phyloP scores from a whole-genome alignment of 2,888 invertebrate species.

The Pyrochroa serraticornis region DNA sequence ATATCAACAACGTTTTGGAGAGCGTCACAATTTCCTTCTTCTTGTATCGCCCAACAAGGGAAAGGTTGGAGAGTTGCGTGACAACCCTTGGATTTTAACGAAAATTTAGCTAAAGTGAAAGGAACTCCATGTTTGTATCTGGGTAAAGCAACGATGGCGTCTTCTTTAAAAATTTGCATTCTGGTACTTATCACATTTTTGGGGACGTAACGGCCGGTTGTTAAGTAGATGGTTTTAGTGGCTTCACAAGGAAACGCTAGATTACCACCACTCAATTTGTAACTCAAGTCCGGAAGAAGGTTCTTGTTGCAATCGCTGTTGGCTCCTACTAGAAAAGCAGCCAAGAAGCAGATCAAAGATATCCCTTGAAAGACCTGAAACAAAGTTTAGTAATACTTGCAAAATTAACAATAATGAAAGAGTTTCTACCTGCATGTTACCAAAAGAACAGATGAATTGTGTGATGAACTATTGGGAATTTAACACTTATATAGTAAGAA shows the following conservation, averaged over 20 bases:
- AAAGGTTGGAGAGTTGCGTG: slow-evolving; percentile 64
- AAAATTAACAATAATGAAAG: not conserved
- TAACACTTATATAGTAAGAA: slow-evolving; percentile 4
- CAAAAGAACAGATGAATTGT: not conserved
- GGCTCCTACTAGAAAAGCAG: slow-evolving; percentile 29
- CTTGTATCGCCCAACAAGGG: slow-evolving; percentile 73
- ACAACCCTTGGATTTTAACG: slow-evolving; percentile 60
- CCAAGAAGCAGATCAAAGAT: slow-evolving; percentile 21
- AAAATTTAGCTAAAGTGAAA: slow-evolving; percentile 64
- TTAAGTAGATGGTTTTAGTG: slow-evolving; percentile 65
- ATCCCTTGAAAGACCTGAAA: not conserved
- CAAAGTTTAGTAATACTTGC: not conserved
- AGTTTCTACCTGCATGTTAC: slow-evolving; percentile 1
- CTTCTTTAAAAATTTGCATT: slow-evolving; percentile 64
- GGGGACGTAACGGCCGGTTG: slow-evolving; percentile 63
- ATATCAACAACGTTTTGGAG: slow-evolving; percentile 74
- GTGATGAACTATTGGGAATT: not conserved
- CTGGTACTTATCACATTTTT: slow-evolving; percentile 68
- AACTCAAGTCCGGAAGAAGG: slow-evolving; percentile 47
- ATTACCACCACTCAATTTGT: slow-evolving; percentile 51
- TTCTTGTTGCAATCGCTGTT: slow-evolving; percentile 36
- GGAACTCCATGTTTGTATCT: slow-evolving; percentile 67
- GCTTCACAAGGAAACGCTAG: slow-evolving; percentile 50
- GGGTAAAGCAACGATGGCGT: slow-evolving; percentile 65
- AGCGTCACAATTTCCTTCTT: slow-evolving; percentile 71